A percentile compares a stretch with the other conserved stretches of the same genome.
Evolutionary conservation across 2,113 vertebrate species (phyloP).

Genomic region (Motacilla alba): DNA sequence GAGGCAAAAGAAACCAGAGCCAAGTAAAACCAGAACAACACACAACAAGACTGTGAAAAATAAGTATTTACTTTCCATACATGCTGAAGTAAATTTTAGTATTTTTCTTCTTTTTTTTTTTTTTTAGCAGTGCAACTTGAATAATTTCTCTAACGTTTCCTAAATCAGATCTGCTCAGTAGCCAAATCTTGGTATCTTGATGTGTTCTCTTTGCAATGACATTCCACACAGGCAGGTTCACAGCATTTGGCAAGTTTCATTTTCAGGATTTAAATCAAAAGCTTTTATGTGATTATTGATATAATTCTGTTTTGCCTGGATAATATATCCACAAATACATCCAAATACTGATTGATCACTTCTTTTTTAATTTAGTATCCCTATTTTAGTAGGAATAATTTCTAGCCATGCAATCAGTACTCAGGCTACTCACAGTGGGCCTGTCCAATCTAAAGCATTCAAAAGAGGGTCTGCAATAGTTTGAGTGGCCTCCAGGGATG

Average conservation of each 20-base stretch:
- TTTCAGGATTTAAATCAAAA: background rate
- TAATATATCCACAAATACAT: background rate
- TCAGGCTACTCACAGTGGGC: background rate
- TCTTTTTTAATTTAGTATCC: background rate
- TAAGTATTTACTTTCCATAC: background rate
- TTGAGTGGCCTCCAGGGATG: background rate
- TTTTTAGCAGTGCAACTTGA: background rate
- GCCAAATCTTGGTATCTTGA: background rate
- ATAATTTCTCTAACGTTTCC: background rate
- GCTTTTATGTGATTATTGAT: background rate
- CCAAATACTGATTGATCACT: background rate
- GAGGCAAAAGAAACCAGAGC: background rate
- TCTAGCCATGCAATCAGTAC: background rate
- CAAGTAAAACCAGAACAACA: background rate
- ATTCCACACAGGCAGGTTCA: background rate
- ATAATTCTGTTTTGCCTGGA: background rate
- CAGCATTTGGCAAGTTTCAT: background rate
- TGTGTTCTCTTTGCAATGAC: background rate
- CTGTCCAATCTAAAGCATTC: background rate
- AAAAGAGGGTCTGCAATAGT: background rate
- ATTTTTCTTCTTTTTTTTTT: background rate
- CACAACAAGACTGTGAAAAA: background rate
- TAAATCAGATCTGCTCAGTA: background rate
- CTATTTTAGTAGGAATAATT: background rate
- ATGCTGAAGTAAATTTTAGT: background rate